Evolutionary conservation across 1,140 invertebrate genomes (phyloP), one percentile per base, ranked within the genome.

Genomic region (Bombus huntii): DNA sequence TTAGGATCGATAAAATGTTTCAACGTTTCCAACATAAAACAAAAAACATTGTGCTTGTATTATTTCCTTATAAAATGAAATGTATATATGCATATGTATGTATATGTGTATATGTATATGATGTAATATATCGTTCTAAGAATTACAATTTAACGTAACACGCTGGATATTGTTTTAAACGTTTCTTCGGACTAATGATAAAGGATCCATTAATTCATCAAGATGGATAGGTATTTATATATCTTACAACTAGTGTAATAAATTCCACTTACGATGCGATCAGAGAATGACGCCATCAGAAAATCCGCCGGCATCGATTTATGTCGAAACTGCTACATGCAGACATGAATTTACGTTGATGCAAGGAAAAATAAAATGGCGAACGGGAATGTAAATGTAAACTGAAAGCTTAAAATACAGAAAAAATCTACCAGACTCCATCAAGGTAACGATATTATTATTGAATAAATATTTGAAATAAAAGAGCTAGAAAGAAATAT

Each of bases 261-360:
- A 72, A 81, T 57, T 47, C 37, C 28, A 34, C 31, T 81, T 44
- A 31, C 68, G 37, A 71, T 47, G 47, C 44, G 70, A 44, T 42
- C 62, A 44, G 34, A 57, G 44, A 39, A 57, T 66, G 44, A 62
- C 15, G 47, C 44, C 37, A 78, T 79, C 66, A 59, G 39, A 84
- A 84, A 84, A 57, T 68, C 82, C 37, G 75, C 42, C 59, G 59
- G 47, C 82, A 39, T 84, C 78, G 66, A 84, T 79, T 84, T 71
- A 47, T 71, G 53, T 79, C 66, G 47, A 15, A 59, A 84, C 75
- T 71, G 75, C 57, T 79, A 71, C 57, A 37, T n/a, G 57, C 15
- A 79, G 31, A 68, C 74, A 79, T 84, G 75, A 84, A 79, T 84
- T 79, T 84, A 79, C 66, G 47, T 70, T 44, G 66, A 71, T 59